Conservation (phyloP, 64 coral and sea anemone genomes). For the Pocillopora verrucosa region DNA sequence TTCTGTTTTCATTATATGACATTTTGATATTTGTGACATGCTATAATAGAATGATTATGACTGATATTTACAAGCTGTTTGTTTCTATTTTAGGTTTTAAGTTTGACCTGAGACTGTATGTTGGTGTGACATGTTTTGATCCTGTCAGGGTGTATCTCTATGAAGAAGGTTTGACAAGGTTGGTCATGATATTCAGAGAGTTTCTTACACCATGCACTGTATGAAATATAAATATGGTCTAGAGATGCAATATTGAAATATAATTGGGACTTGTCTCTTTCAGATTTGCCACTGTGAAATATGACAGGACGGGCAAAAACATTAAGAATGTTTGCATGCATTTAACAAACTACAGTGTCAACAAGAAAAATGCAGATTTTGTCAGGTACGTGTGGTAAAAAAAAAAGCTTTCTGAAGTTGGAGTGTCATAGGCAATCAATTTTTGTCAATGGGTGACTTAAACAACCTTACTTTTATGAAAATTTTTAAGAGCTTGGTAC, state of each 20-base stretch:
- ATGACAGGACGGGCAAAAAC: constrained; percentile 77
- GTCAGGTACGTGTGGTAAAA: constrained; percentile 62
- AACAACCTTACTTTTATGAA: too few species aligned
- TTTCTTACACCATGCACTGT: neutral
- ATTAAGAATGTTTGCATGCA: constrained; percentile 97
- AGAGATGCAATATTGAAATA: neutral
- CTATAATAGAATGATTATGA: neutral
- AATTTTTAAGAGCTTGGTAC: too few species aligned
- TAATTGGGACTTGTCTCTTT: neutral
- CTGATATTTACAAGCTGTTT: neutral
- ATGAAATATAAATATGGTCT: neutral
- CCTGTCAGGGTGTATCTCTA: constrained; percentile 92
- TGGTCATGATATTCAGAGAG: neutral
- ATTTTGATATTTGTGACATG: neutral
- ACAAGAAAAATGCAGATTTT: constrained; percentile 96
- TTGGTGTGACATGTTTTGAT: constrained; percentile 94
- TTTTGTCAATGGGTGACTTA: neutral
- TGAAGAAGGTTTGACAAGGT: constrained; percentile 98
- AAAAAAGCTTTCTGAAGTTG: neutral
- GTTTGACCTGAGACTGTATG: constrained; percentile 90
- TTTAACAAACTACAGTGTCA: constrained; percentile 98
- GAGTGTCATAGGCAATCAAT: neutral
- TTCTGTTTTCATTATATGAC: neutral
- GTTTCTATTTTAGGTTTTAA: constrained; percentile 79
- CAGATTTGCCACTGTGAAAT: constrained; percentile 98